Evolutionary conservation across 2,797 vertebrate genomes (phyloP), one percentile per base, ranked within the genome.

Genomic region (Pangasius larnaudii): DNA sequence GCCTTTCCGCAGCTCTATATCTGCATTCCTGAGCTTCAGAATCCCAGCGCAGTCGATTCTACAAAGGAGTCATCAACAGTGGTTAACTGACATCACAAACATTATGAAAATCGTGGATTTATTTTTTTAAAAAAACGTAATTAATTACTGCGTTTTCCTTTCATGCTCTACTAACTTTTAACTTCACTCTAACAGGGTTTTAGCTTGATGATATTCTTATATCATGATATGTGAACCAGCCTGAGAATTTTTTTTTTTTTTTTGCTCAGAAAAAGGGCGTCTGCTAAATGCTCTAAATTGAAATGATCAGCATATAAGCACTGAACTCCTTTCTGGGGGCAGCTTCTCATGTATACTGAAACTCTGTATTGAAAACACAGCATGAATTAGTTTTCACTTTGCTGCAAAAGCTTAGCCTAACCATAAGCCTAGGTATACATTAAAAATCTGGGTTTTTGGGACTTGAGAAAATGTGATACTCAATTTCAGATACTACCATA

Each of bases 11-110:
- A 99, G 95, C 95, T 99, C 99, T 0, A 99, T 99, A 94, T 99
- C 98, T 0, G 99, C 98, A 0, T 99, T 99, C 85, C 98, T 94
- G 72, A 99, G 96, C 93, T 99, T 99, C 94, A 99, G 94, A 94
- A 99, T 99, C 88, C 99, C 99, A 0, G 98, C 99, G 0, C 99
- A 99, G 95, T 99, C 99, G 22, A 99, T 99, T 94, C 99, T 99
- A 91, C 0, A 0, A 58, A 11, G 42, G 59, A 18, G 22, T 8
- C 13, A 84, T 19, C 0, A 4, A 72, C 33, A 56, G n/a, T 30
- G 13, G 3, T 14, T 39, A 42, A 39, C 2, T 27, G n/a, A 33
- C 33, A 33, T 78, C 24, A n/a, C 0, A 19, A 81, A 39, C 22
- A 27, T 81, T 61, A 14, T 30, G n/a, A 56, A 79, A 56, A 56